These are phyloP conservation scores for Coelinius sp. DNA, from an alignment of 2,888 invertebrate genomes.

Conservation along the genomic window DNA sequence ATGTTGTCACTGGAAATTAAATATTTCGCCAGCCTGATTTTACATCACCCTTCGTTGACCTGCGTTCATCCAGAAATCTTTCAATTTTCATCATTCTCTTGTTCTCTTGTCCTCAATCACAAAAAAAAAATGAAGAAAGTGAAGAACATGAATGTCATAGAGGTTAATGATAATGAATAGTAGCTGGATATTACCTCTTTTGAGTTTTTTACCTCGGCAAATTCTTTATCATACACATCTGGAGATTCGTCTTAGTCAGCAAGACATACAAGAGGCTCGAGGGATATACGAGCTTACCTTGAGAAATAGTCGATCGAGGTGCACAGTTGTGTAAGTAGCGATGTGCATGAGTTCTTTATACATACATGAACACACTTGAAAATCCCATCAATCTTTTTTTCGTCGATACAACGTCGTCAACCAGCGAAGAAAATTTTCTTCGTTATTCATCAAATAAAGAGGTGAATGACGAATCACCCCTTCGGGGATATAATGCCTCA, in stretches of 20 bases:
- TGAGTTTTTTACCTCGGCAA: not conserved
- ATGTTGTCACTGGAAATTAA: not conserved
- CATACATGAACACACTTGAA: constrained; percentile 4
- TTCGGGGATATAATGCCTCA: not conserved
- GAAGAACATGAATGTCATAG: not conserved
- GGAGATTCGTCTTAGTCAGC: constrained; percentile 34
- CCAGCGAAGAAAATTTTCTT: not conserved
- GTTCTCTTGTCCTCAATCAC: not conserved
- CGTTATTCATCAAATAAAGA: constrained; percentile 1
- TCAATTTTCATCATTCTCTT: not conserved
- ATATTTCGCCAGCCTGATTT: not conserved
- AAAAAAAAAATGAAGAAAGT: not conserved
- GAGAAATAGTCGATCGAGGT: constrained; percentile 28
- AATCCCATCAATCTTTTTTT: constrained; percentile 28
- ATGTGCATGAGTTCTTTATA: not conserved
- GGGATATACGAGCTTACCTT: constrained; percentile 20
- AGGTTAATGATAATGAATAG: constrained; percentile 24
- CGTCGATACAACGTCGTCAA: constrained; percentile 19
- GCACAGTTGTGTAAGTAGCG: not conserved
- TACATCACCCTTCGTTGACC: not conserved
- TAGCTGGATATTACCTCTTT: constrained; percentile 16
- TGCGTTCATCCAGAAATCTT: not conserved
- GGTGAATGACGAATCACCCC: not conserved
- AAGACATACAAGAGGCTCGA: constrained; percentile 5
- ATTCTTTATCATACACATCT: constrained; percentile 22